Evolutionary conservation across 2,797 vertebrate genomes (phyloP).

Genomic region (Sebastes taczanowskii): DNA sequence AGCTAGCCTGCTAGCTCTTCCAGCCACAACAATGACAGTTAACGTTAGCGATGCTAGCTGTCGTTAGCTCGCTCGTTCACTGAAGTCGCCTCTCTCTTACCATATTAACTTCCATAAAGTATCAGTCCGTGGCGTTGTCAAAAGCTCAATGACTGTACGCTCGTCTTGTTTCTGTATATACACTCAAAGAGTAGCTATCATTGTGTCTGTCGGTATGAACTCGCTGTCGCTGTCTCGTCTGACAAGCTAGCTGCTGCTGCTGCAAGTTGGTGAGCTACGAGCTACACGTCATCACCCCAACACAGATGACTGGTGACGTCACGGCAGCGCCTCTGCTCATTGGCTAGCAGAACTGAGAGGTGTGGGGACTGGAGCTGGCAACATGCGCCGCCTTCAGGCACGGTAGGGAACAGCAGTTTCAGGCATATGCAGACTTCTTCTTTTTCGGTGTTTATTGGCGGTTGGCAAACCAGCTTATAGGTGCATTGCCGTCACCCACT

Average conservation of each 20-base stretch:
- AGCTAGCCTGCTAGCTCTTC: constrained; percentile 25
- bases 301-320: constrained; percentile 66
- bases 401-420: fast-evolving
- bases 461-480: too few relatives aligned
- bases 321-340: constrained; percentile 39
- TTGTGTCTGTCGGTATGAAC: neutral
- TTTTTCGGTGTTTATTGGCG: too few relatives aligned
- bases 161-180: neutral
- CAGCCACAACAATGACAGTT: constrained; percentile 66
- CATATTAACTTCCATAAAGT: constrained; percentile 23
- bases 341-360: constrained; percentile 33
- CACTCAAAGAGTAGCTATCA: neutral
- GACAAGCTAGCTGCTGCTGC: constrained; percentile 51
- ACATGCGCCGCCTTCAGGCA: neutral
- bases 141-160: neutral
- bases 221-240: constrained; percentile 2
- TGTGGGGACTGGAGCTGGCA: neutral
- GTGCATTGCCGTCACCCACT: too few relatives aligned
- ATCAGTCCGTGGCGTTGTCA: neutral
- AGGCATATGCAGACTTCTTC: neutral
- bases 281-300: constrained; percentile 78
- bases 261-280: constrained; percentile 64
- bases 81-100: constrained; percentile 53
- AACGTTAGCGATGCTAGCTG: constrained; percentile 50
- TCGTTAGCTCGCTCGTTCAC: constrained; percentile 40